phyloP scores from a whole-genome alignment of 2,888 invertebrate genomes.

The Acheta domesticus region DNA sequence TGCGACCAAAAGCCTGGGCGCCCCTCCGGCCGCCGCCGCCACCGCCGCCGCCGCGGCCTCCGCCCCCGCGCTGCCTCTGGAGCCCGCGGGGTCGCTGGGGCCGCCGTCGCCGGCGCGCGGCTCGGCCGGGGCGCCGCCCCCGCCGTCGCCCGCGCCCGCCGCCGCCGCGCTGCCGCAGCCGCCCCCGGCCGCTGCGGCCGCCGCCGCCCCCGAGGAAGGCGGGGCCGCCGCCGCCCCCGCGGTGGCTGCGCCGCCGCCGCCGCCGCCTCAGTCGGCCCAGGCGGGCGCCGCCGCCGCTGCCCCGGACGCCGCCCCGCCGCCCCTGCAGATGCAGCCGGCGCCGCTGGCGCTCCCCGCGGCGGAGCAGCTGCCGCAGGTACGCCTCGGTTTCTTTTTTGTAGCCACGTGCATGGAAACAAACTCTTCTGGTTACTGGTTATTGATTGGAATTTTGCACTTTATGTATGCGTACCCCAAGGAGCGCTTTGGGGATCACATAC shows the following conservation, averaged over 20 bases:
- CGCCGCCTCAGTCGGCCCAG: not conserved
- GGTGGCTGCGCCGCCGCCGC: not conserved
- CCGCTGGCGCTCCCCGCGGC: slow-evolving; percentile 47
- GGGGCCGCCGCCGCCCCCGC: slow-evolving; percentile 2
- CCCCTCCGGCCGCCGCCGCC: slow-evolving; percentile 25
- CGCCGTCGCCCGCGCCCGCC: slow-evolving; percentile 34
- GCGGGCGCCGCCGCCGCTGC: too few relatives aligned
- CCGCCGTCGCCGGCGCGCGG: slow-evolving; percentile 67
- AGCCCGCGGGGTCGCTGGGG: slow-evolving; percentile 59
- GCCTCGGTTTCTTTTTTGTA: too few relatives aligned
- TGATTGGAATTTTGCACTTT: too few relatives aligned
- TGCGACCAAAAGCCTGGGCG: slow-evolving; percentile 41
- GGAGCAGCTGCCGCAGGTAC: slow-evolving; percentile 56
- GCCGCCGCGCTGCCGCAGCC: slow-evolving; percentile 21
- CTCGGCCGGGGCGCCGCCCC: slow-evolving; percentile 52
- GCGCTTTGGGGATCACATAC: too few relatives aligned
- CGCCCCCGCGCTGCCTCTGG: slow-evolving; percentile 50
- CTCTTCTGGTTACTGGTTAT: too few relatives aligned
- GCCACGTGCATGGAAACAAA: too few relatives aligned
- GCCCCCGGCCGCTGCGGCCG: not conserved
- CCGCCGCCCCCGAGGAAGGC: not conserved
- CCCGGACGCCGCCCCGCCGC: not conserved
- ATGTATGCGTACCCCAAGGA: too few relatives aligned
- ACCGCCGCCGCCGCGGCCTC: slow-evolving; percentile 48
- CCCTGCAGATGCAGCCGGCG: not conserved